Conservation (phyloP, 35 echinoderm and acorn worm genomes). For the Nesometra sesokonis region DNA sequence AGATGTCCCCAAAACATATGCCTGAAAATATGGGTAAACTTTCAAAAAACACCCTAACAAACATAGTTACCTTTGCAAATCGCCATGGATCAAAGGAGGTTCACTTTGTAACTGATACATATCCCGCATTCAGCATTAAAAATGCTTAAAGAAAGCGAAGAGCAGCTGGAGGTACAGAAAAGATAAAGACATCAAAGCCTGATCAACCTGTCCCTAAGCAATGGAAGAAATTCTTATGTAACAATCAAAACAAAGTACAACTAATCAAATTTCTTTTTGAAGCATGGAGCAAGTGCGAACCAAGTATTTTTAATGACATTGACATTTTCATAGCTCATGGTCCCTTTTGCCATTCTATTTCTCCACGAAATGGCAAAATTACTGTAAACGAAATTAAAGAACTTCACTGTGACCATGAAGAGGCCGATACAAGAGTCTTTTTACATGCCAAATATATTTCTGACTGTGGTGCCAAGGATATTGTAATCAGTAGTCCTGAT, state of each 20-base stretch:
- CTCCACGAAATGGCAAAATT: not conserved
- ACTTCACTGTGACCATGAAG: conserved; percentile 38
- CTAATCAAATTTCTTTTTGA: not conserved
- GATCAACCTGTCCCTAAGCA: not conserved
- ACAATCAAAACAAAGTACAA: too few species aligned
- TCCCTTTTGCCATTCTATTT: conserved; percentile 6
- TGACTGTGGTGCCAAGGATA: not conserved
- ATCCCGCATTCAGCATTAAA: conserved; percentile 11
- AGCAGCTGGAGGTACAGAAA: not conserved
- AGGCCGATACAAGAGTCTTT: conserved; percentile 56
- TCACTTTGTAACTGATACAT: conserved; percentile 37
- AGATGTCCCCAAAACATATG: not conserved
- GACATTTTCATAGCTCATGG: not conserved
- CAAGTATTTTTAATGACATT: not conserved
- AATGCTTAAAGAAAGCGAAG: conserved; percentile 21
- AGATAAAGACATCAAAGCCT: not conserved
- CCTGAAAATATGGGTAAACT: not conserved
- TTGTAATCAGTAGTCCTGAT: conserved; percentile 46
- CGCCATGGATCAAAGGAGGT: not conserved
- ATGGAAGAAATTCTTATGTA: too few species aligned
- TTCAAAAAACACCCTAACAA: conserved; percentile 7
- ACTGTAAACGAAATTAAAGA: conserved; percentile 8
- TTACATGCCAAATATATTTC: conserved; percentile 29
- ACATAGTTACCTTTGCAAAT: conserved; percentile 5
- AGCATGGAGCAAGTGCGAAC: not conserved